Percentiles rank a stretch among this genome's conserved stretches.
Evolutionary conservation across 2,888 invertebrate genomes (phyloP).

Genomic region (Leptinotarsa haldemani): DNA sequence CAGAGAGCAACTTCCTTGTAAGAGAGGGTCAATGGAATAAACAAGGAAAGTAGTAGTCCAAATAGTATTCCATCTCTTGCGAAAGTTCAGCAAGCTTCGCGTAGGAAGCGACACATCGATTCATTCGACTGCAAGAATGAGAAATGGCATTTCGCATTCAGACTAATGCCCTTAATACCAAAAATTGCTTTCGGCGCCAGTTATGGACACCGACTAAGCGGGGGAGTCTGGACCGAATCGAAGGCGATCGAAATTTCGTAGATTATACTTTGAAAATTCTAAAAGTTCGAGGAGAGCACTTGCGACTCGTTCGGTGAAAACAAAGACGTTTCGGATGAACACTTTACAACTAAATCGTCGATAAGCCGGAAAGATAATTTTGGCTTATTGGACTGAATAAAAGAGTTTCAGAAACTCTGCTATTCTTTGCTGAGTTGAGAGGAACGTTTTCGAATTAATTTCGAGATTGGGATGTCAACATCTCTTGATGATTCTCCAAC

Average conservation of each 20-base stretch:
- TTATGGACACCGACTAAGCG: slow-evolving; percentile 14
- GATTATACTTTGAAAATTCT: slow-evolving; percentile 4
- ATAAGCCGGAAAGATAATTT: slow-evolving; percentile 2
- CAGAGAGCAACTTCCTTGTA: no score
- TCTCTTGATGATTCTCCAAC: not conserved
- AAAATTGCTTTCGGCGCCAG: slow-evolving; percentile 24
- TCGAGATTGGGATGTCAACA: no score
- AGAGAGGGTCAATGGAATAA: not conserved
- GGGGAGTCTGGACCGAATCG: not conserved
- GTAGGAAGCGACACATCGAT: slow-evolving; percentile 14
- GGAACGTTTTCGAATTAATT: no score
- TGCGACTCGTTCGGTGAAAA: not conserved
- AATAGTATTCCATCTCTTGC: slow-evolving; percentile 6
- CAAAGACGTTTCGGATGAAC: slow-evolving; percentile 10
- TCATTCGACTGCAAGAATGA: slow-evolving; percentile 26
- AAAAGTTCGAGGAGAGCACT: not conserved
- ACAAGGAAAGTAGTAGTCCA: not conserved
- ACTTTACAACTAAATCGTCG: not conserved
- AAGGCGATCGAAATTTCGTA: not conserved
- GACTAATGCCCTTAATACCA: slow-evolving; percentile 21
- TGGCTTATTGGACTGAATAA: not conserved
- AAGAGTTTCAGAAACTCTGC: not conserved
- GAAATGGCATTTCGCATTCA: slow-evolving; percentile 28
- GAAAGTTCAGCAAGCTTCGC: slow-evolving; percentile 1
- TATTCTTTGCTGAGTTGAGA: no score